A percentile compares a stretch with the other conserved stretches of the same genome.
These are phyloP conservation scores for Orgyia antiqua DNA, from an alignment of 2,888 invertebrate species.

Conservation along the genomic window DNA sequence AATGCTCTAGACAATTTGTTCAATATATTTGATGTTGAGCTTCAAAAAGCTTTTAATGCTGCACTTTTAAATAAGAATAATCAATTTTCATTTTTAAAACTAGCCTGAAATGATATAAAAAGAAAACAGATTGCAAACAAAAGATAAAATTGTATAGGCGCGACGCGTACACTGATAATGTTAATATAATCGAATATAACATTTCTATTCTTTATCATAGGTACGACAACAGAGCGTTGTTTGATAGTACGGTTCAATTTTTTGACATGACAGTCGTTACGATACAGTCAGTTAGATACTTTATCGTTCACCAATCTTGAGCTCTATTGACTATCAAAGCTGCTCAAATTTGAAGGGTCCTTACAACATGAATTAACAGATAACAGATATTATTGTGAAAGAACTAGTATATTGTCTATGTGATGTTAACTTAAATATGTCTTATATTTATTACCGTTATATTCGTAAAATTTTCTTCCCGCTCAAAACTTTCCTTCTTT, in stretches of 20 bases:
- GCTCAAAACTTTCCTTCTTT: too few relatives aligned
- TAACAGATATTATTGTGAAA: too few relatives aligned
- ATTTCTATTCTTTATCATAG: constrained; percentile 13
- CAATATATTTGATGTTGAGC: too few relatives aligned
- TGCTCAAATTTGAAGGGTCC: constrained; percentile 32
- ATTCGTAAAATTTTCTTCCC: too few relatives aligned
- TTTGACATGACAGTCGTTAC: constrained; percentile 36
- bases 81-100: too few relatives aligned
- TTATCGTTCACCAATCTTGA: constrained; percentile 43
- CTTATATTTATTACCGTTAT: too few relatives aligned
- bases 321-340: constrained; percentile 32
- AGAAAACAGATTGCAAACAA: neutral
- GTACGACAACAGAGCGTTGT: constrained; percentile 29
- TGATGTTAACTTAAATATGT: too few relatives aligned
- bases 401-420: too few relatives aligned
- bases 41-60: too few relatives aligned
- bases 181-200: constrained; percentile 3
- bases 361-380: constrained; percentile 27
- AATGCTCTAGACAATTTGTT: too few relatives aligned
- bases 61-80: too few relatives aligned
- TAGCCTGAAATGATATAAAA: too few relatives aligned
- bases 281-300: constrained; percentile 39
- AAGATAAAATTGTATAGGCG: constrained; percentile 4
- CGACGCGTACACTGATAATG: constrained; percentile 2
- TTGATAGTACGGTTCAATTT: constrained; percentile 28